Evolutionary conservation across 2,888 invertebrate species (phyloP), one percentile per base, ranked within the genome.

Genomic region (Microplitis deprimator): DNA sequence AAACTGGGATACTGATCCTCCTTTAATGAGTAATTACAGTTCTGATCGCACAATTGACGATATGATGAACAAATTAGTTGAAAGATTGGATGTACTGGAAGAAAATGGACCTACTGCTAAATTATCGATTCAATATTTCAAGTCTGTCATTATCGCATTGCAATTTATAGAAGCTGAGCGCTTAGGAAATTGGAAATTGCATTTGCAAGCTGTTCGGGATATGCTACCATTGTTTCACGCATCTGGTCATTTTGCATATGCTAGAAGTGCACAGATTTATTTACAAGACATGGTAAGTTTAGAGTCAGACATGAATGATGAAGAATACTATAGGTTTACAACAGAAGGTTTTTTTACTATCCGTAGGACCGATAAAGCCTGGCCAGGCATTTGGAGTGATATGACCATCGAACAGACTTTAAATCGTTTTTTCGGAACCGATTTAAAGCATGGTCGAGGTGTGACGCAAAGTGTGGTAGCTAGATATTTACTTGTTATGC

Each of bases 151-250:
- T 5, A 13, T 82, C 6, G 77, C 74, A 1, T 67, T 81, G 8
- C 80, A 81, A 50, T 83, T 81, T 65, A 78, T 84, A 5, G 80
- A 84, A 76, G 82, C 82, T 16, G 84, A 85, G 77, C 75, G 82
- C 17, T 73, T 73, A 38, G 81, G 79, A 16, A 75, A 83, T 60
- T 82, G 82, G 81, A 64, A 79, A 6, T 69, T 80, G 39, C 80
- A 83, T 69, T 71, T 84, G 13, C 64, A 76, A 60, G 78, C 79
- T 78, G 77, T 82, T 17, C 62, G 76, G 13, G 40, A 78, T 71
- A 82, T 83, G 78, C 38, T 83, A 20, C 81, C 81, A 10, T 71
- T 78, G 50, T 83, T 81, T 67, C 81, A 82, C 60, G 79, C 81
- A 13, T 75, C 77, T 64, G 86, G 85, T 1, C 85, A 87, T 75